Percentiles rank a stretch among this genome's conserved stretches.
Evolutionary conservation across 37 sponge, comb jelly and placozoan species (phyloP).

Genomic region (Corticium candelabrum): DNA sequence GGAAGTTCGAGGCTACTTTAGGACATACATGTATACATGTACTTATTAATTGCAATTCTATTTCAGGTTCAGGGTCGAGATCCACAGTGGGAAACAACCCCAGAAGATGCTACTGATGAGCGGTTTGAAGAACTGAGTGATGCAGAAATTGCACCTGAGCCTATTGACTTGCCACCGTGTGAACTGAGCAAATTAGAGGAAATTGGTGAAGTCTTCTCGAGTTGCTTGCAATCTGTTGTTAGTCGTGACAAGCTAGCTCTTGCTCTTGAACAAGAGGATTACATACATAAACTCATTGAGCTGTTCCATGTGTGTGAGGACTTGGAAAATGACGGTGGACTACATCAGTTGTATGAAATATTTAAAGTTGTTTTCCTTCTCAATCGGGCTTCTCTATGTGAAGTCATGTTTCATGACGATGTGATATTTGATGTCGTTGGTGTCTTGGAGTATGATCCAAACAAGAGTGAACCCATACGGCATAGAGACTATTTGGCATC

Average conservation of each 20-base stretch:
- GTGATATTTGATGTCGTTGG: constrained; percentile 78
- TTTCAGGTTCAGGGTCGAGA: too few species aligned
- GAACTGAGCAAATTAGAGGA: constrained; percentile 73
- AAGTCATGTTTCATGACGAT: constrained; percentile 54
- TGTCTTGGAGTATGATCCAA: constrained; percentile 82
- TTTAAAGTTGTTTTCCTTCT: constrained; percentile 76
- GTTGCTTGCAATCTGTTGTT: background rate
- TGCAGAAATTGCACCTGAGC: background rate
- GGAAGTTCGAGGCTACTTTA: too few species aligned
- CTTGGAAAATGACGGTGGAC: constrained; percentile 69
- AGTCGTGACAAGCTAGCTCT: constrained; percentile 29
- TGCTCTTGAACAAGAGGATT: constrained; percentile 60
- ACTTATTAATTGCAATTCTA: too few species aligned
- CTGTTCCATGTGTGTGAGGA: constrained; percentile 97
- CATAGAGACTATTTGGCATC: constrained; percentile 76
- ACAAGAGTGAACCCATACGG: constrained; percentile 31
- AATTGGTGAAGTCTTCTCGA: constrained; percentile 37
- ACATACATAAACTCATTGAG: constrained; percentile 74
- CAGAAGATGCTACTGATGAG: too few species aligned
- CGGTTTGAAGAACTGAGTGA: too few species aligned
- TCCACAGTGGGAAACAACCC: too few species aligned
- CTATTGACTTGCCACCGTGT: constrained; percentile 84
- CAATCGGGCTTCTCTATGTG: constrained; percentile 57
- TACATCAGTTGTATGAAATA: constrained; percentile 72
- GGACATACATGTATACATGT: too few species aligned